Base-by-base conservation (phyloP, 1,140 invertebrate genomes). In the Charaxes varanes region DNA sequence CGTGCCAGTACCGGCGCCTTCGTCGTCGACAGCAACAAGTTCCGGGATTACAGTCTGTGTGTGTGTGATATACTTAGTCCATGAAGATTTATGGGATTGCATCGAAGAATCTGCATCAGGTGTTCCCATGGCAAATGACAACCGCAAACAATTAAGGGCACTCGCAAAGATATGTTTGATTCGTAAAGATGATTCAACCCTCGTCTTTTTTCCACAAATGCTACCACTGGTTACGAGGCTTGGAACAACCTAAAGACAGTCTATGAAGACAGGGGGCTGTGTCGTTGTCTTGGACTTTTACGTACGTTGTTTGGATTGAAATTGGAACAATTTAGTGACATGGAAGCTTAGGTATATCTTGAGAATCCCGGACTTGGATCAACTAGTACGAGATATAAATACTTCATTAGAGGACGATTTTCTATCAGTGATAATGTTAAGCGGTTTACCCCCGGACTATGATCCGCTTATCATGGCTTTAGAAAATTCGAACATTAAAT, bases 381-480 rank as follows among this genome's bases (percentile, higher is more conserved):
- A 56, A 33, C 52, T 53, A 47, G 14, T 54, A 43, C 7, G 17
- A 28, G 51, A 67, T 4, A 64, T 60, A 36, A 35, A 42, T 5
- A 38, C 54, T 8, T 38, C 41, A 6, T 41, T 54, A 6, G 62
- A 62, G 3, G 65, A 69, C 49, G 57, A 66, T 17, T 59, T 64
- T 30, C 11, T 63, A 3, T 27, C 54, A n/a, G 54, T 64, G 2
- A 22, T 69, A 6, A 62, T 66, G 38, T 31, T 70, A 38, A 69
- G 54, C 23, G 60, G 61, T 32, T 41, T 70, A 7, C 26, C 57
- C 6, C 10, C 41, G 30, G 52, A 64, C 13, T 64, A 56, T 36
- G 56, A 60, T 16, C 63, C 61, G 3, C 32, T 67, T 2, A 56
- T 62, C 0, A 58, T 62, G 57, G 46, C 61, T 5, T 32, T 67